These are phyloP conservation scores for Zoanthus solanderi DNA, from an alignment of 92 coral and sea anemone species.

Conservation along the genomic window DNA sequence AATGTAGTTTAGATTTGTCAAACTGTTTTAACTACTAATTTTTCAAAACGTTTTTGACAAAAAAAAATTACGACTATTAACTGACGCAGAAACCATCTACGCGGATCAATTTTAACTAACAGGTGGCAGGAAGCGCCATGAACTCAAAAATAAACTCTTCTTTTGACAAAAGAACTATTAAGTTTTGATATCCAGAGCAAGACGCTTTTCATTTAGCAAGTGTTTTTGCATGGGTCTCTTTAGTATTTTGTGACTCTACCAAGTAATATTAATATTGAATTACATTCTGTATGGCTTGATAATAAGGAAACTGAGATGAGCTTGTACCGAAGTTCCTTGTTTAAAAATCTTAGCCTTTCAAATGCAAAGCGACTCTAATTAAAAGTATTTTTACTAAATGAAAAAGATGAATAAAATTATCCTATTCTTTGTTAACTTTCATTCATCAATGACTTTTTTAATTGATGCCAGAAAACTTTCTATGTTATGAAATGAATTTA, in stretches of 20 bases:
- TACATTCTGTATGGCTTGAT: too few species aligned
- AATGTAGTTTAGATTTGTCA: too few species aligned
- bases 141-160: neutral
- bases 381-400: neutral
- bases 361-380: neutral
- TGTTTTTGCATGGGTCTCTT: neutral
- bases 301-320: neutral
- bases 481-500: neutral
- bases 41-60: too few species aligned
- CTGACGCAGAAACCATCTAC: neutral
- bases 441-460: neutral
- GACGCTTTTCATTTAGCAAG: neutral
- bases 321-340: neutral
- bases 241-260: neutral
- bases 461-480: slow-evolving; percentile 1
- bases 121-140: slow-evolving; percentile 14
- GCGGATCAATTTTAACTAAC: slow-evolving; percentile 5
- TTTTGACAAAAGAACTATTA: neutral
- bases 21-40: too few species aligned
- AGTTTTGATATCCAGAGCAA: too few species aligned
- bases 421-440: neutral
- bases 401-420: neutral
- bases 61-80: neutral
- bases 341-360: neutral
- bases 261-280: neutral